Evolutionary conservation across 92 coral and sea anemone species (phyloP), one percentile per base, ranked within the genome.

Genomic region (Parazoanthus swiftii): DNA sequence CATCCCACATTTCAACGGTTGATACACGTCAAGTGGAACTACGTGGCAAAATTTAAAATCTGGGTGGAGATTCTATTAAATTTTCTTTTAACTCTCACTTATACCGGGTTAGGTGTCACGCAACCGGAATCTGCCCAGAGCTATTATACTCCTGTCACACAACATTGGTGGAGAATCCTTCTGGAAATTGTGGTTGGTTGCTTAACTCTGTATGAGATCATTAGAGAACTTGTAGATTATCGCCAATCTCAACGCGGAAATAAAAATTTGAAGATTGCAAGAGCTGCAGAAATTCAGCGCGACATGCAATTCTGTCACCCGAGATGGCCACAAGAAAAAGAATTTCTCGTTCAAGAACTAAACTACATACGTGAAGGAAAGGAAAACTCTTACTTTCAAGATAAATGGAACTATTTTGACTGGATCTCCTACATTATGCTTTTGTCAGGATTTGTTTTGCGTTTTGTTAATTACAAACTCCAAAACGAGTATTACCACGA

Each of bases 1-100:
- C 95, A 93, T 75, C 95, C 95, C 18, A 88, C 92, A 35, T 93
- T 93, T 78, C 94, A 89, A 58, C 92, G 95, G 46, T 91, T 93
- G n/a, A 91, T 93, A 67, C 91, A 91, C n/a, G 91, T 91, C 9
- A 93, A 93, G 74, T 93, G 95, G 95, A 37, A 66, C 36, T 93
- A 85, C 65, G 86, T 89, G 66, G 95, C 94, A 44, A 26, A 50
- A 44, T 81, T 89, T 26, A 92, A 86, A 11, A 66, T 89, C 58
- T 93, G 93, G 93, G 72, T 78, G 9, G 92, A 90, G 29, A 91
- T 93, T 70, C 74, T 93, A 25, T 81, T 91, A 67, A 91, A 93
- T 77, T 74, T 91, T 29, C 80, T 92, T 2, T 89, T 93, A 56
- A 88, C 91, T 66, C 82, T 93, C 51, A 58, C 86, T 2, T 93